These are phyloP conservation scores for Alethe diademata DNA, from an alignment of 2,113 vertebrate species.

Conservation along the genomic window DNA sequence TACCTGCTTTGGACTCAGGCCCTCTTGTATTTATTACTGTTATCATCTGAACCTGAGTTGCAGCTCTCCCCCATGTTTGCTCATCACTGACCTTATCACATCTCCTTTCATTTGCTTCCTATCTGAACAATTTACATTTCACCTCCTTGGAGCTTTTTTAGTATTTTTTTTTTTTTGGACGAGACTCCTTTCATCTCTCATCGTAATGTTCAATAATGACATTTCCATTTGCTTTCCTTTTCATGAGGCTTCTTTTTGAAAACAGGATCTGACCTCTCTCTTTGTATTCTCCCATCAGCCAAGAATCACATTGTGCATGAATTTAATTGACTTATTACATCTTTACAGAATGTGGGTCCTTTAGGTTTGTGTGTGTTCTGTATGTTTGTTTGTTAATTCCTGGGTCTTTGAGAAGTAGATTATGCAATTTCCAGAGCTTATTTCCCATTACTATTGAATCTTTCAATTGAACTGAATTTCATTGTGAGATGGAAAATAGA, in stretches of 20 bases:
- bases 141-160: constrained; percentile 38
- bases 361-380: constrained; percentile 39
- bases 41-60: neutral
- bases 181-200: constrained; percentile 63
- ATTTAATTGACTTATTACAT: constrained; percentile 64
- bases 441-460: constrained; percentile 60
- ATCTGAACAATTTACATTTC: constrained; percentile 59
- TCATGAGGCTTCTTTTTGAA: constrained; percentile 47
- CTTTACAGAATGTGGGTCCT: constrained; percentile 28
- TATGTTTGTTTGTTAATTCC: constrained; percentile 67
- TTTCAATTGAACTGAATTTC: constrained; percentile 56
- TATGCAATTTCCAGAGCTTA: constrained; percentile 9
- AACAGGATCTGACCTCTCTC: constrained; percentile 42
- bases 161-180: neutral
- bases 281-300: constrained; percentile 55
- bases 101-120: constrained; percentile 54
- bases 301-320: constrained; percentile 28
- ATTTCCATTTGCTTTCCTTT: constrained; percentile 67
- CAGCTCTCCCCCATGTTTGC: constrained; percentile 22
- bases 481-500: constrained; percentile 43
- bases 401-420: constrained; percentile 30
- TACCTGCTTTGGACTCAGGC: neutral
- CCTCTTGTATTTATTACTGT: neutral
- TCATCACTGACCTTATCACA: constrained; percentile 43
- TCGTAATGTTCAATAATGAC: constrained; percentile 67